A percentile compares a stretch with the other conserved stretches of the same genome.
phyloP scores from a whole-genome alignment of 2,797 vertebrate species.

The Gobionotothen gibberifrons region DNA sequence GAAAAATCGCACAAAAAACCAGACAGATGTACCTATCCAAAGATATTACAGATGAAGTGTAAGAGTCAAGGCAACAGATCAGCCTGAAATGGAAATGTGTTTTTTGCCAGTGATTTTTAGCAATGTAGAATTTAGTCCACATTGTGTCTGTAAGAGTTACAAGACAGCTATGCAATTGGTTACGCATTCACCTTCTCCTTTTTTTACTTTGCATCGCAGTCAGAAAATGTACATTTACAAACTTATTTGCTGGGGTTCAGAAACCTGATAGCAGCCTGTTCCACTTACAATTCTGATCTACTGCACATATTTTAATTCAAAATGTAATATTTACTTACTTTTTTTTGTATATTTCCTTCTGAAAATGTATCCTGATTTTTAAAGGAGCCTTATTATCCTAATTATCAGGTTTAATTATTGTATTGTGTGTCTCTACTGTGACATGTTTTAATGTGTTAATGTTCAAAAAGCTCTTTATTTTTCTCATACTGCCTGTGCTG shows the following conservation, averaged over 20 bases:
- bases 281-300: too few species aligned
- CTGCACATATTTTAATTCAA: too few species aligned
- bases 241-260: background rate
- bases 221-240: background rate
- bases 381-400: too few species aligned
- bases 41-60: background rate
- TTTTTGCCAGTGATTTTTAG: background rate
- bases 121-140: background rate
- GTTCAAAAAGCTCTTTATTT: too few species aligned
- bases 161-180: background rate
- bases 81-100: background rate
- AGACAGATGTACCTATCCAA: background rate
- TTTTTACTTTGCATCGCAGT: background rate
- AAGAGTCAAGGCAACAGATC: background rate
- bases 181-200: background rate
- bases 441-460: too few species aligned
- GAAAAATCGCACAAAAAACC: background rate
- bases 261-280: background rate
- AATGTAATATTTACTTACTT: too few species aligned
- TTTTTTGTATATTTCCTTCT: too few species aligned
- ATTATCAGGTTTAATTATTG: too few species aligned
- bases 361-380: too few species aligned
- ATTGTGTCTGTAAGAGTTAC: background rate
- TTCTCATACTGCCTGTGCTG: too few species aligned
- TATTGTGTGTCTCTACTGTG: too few species aligned